Percentiles rank a stretch among this genome's conserved stretches.
Conservation (phyloP, 64 coral and sea anemone genomes). For the Orbicella faveolata region DNA sequence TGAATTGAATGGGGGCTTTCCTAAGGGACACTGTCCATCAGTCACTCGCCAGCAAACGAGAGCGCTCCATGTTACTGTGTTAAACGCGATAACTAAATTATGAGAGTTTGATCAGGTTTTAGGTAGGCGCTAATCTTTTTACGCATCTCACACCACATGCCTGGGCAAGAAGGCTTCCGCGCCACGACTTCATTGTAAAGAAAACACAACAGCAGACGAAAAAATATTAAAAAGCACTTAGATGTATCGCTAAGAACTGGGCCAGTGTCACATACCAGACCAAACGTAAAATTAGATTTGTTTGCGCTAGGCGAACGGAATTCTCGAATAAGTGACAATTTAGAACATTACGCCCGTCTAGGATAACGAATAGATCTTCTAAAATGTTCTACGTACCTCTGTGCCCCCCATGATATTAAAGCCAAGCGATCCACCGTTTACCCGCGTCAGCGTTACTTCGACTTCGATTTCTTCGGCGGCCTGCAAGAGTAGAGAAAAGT, state of each 20-base stretch:
- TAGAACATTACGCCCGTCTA: conserved; percentile 22
- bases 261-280: not conserved
- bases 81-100: conserved; percentile 62
- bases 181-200: not conserved
- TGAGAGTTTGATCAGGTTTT: conserved; percentile 60
- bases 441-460: conserved; percentile 69
- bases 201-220: conserved; percentile 14
- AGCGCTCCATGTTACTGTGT: not conserved
- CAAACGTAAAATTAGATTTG: conserved; percentile 38
- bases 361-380: not conserved
- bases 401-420: conserved; percentile 93
- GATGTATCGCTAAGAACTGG: not conserved
- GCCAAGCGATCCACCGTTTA: conserved; percentile 71
- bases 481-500: conserved; percentile 66
- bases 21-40: not conserved
- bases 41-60: not conserved
- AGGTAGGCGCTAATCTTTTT: conserved; percentile 65
- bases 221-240: not conserved
- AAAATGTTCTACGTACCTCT: conserved; percentile 54
- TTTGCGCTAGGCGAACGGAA: conserved; percentile 58
- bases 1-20: not conserved
- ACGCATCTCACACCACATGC: conserved; percentile 42
- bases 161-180: not conserved
- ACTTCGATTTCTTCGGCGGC: conserved; percentile 80
- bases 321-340: conserved; percentile 57